Evolutionary conservation across 2,888 invertebrate species (phyloP).

Genomic region (Palloptera scutellata): DNA sequence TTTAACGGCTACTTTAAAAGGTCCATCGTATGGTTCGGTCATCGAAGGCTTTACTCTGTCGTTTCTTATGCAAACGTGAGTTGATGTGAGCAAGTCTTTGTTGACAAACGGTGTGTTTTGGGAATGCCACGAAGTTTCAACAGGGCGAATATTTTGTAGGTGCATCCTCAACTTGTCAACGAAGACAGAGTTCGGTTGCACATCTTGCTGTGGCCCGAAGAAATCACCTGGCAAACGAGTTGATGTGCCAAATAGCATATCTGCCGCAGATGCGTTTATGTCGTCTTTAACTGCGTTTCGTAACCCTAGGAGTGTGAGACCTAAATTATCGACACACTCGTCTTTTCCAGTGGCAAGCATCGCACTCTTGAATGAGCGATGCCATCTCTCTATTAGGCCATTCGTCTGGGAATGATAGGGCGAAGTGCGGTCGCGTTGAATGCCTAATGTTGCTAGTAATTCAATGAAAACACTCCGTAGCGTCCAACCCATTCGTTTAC

Average conservation of each 20-base stretch:
- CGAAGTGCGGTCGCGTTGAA: slow-evolving; percentile 46
- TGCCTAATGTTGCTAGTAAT: slow-evolving; percentile 29
- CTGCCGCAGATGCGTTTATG: not conserved
- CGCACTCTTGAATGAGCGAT: slow-evolving; percentile 54
- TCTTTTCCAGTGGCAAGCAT: not conserved
- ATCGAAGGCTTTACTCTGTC: not conserved
- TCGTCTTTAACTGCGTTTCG: not conserved
- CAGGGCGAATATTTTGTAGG: slow-evolving; percentile 6
- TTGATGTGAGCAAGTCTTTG: too few species aligned
- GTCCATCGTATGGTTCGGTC: not conserved
- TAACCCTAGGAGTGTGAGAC: not conserved
- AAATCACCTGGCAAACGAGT: not conserved
- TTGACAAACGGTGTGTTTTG: too few species aligned
- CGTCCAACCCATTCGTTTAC: slow-evolving; percentile 33
- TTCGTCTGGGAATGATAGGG: slow-evolving; percentile 47
- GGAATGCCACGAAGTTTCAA: not conserved
- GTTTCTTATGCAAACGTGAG: too few species aligned
- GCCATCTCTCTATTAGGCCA: slow-evolving; percentile 59
- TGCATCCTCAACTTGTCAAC: not conserved
- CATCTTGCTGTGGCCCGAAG: not conserved
- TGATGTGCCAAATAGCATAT: not conserved
- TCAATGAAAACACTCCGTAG: slow-evolving; percentile 46
- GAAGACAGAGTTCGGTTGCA: not conserved
- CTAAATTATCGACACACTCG: not conserved
- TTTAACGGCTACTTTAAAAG: not conserved